Base-by-base conservation (phyloP, 2,797 vertebrate species). In the Nyctibius grandis region DNA sequence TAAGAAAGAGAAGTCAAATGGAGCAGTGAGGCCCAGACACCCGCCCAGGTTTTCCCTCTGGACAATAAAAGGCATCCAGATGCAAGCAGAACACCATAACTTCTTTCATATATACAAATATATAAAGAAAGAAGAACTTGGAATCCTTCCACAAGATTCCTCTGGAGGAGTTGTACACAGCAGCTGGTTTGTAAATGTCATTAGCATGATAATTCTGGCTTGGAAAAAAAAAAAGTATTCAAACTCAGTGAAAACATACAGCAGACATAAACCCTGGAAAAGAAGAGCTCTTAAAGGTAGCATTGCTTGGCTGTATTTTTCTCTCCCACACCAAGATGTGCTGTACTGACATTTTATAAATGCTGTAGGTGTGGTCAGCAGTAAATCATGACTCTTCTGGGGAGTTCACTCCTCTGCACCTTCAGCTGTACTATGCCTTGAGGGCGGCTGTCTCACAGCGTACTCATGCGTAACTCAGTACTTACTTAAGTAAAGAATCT, bases 361-460 rank as follows among this genome's bases (percentile, higher is more conserved):
- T 77, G 76, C 60, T 80, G 78, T 92, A 89, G 94, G 91, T 94
- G 79, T 85, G 88, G 75, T 86, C 70, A 87, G 80, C 88, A 95
- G 81, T 89, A 93, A 95, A 93, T 93, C 34, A 92, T 93, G 74
- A 94, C 73, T 95, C 65, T 45, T 70, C 63, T 84, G 81, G 91
- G 85, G 91, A 96, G 84, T 83, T 75, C 34, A 63, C 78, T 95
- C 44, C 70, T 45, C 75, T 91, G 85, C 47, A 74, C 70, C 72
- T 83, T 89, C 60, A 80, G 95, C 91, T 89, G 74, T 65, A 65
- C 86, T 51, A 5, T 73, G 91, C 86, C 94, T 72, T 0, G 4
- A 79, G 91, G 96, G 91, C 3, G 1, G 31, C 47, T 93, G 85
- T 89, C 93, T 96, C 95, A 95, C 78, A 33, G 45, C 3, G 2